These are phyloP conservation scores for Cydia amplana DNA, from an alignment of 1,140 invertebrate species.

Conservation along the genomic window DNA sequence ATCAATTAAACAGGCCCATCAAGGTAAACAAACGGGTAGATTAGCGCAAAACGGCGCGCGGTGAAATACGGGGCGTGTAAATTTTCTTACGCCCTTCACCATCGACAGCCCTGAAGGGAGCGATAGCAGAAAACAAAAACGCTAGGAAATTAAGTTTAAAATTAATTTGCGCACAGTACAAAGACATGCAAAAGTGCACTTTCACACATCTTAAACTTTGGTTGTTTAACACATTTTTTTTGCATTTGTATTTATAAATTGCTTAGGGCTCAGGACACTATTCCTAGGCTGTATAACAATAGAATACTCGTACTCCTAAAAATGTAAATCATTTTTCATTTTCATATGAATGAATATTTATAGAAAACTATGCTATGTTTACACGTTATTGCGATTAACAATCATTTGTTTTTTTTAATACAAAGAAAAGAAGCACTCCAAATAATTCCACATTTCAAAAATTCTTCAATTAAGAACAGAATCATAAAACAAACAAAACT, in stretches of 20 bases:
- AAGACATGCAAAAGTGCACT: no score
- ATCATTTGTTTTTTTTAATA: background rate
- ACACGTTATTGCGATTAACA: no score
- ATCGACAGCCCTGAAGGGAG: constrained; percentile 72
- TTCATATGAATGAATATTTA: no score
- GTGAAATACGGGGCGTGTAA: constrained; percentile 77
- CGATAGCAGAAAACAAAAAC: constrained; percentile 52
- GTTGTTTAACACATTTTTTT: no score
- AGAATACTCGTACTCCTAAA: no score
- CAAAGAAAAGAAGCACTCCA: background rate
- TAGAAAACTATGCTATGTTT: no score
- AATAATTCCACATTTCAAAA: background rate
- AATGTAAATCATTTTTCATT: no score
- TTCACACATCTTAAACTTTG: no score
- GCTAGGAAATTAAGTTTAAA: background rate
- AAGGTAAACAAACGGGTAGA: constrained; percentile 77
- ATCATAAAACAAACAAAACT: constrained; percentile 7
- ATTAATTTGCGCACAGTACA: background rate
- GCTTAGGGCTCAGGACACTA: no score
- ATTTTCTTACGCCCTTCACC: constrained; percentile 73
- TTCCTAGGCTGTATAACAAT: no score
- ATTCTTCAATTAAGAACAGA: background rate
- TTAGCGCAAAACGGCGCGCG: constrained; percentile 58
- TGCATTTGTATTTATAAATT: no score
- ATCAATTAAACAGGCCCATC: constrained; percentile 61